Conservation (phyloP, 1,140 invertebrate species). For the Calliopsis andreniformis region DNA sequence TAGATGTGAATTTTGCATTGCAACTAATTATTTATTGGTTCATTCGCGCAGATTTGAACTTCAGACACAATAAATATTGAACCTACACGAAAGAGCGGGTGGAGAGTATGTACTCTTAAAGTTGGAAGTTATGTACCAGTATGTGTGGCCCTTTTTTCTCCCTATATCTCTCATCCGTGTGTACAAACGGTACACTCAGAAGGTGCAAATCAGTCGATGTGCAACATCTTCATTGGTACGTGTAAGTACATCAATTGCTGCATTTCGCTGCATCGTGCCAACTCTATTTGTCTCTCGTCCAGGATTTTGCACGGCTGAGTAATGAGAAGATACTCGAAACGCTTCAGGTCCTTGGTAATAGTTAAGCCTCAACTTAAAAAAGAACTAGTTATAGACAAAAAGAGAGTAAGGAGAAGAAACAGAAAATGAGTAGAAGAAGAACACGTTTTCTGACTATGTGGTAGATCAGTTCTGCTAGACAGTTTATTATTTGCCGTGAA, state of each 20-base stretch:
- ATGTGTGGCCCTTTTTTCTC: neutral
- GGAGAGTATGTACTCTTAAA: constrained; percentile 29
- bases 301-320: constrained; percentile 44
- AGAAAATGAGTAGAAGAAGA: constrained; percentile 1
- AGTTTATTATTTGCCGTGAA: constrained; percentile 31
- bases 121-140: neutral
- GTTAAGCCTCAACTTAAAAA: constrained; percentile 14
- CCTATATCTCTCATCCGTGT: neutral
- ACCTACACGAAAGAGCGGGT: neutral
- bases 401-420: neutral
- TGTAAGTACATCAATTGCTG: constrained; percentile 45
- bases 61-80: neutral
- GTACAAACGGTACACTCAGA: constrained; percentile 46
- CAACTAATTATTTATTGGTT: constrained; percentile 47
- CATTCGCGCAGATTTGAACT: constrained; percentile 17
- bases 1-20: no score
- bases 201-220: constrained; percentile 72
- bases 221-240: constrained; percentile 74
- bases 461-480: constrained; percentile 12
- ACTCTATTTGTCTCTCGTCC: constrained; percentile 69
- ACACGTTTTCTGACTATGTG: constrained; percentile 8
- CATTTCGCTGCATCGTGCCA: constrained; percentile 50
- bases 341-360: constrained; percentile 45
- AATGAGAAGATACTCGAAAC: constrained; percentile 44
- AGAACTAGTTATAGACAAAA: constrained; percentile 23